These are phyloP conservation scores for Brevipalpus yothersi DNA, from an alignment of 1,140 invertebrate genomes.

Conservation along the genomic window DNA sequence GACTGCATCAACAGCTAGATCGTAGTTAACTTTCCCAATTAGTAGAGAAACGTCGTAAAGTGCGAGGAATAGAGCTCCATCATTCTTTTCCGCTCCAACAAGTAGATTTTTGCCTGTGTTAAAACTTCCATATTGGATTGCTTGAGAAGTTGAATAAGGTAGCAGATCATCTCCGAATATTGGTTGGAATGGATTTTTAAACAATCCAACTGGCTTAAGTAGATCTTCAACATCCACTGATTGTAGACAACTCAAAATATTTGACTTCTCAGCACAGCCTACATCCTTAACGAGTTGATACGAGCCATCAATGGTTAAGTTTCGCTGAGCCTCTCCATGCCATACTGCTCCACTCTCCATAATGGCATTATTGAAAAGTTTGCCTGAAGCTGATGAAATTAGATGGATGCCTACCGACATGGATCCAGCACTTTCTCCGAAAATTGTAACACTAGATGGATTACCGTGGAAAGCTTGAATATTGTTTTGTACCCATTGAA, in stretches of 20 bases:
- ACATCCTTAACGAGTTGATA: not conserved
- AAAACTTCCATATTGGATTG: not conserved
- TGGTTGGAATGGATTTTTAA: not conserved
- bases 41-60: too few species aligned
- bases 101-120: not conserved
- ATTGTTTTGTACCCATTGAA: conserved; percentile 13
- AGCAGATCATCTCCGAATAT: not conserved
- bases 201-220: not conserved
- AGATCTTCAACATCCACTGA: not conserved
- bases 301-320: not conserved
- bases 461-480: conserved; percentile 14
- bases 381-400: conserved; percentile 14
- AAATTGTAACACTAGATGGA: conserved; percentile 21
- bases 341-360: conserved; percentile 12
- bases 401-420: conserved; percentile 18
- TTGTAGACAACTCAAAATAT: not conserved
- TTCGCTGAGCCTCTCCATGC: not conserved
- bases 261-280: not conserved
- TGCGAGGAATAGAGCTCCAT: not conserved
- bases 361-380: conserved; percentile 19
- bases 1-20: too few species aligned
- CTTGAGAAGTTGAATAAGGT: not conserved
- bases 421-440: conserved; percentile 24
- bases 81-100: not conserved
- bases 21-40: too few species aligned